Conservation (phyloP, 2,113 vertebrate species). For the Tympanuchus pallidicinctus region DNA sequence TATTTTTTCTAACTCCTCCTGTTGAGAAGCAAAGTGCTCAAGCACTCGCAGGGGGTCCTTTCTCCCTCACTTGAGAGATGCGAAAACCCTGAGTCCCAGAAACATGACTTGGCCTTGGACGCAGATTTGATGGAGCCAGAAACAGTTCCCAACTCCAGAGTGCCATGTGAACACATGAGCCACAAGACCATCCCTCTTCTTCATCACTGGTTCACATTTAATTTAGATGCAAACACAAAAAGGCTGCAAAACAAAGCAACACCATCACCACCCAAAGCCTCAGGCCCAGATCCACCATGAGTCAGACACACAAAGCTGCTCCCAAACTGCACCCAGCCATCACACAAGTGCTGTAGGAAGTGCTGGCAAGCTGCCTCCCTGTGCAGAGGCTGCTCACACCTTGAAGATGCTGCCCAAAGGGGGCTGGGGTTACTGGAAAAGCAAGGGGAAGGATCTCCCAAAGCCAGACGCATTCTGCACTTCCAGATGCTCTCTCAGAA, state of each 20-base stretch:
- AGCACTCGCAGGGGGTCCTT: background rate
- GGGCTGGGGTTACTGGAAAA: background rate
- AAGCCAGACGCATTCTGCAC: background rate
- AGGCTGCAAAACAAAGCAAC: background rate
- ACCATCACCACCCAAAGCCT: background rate
- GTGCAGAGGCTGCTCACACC: background rate
- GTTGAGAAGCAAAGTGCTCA: background rate
- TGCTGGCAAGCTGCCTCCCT: background rate
- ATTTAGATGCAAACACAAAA: background rate
- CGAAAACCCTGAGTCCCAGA: background rate
- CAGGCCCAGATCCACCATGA: background rate
- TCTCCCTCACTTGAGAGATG: background rate
- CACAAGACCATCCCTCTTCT: background rate
- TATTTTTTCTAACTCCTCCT: background rate
- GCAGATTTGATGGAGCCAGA: background rate
- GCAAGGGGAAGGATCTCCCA: background rate
- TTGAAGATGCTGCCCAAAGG: background rate
- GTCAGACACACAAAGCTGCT: background rate
- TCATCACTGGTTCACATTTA: background rate
- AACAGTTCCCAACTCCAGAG: background rate
- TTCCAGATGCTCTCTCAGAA: background rate
- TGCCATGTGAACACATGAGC: background rate
- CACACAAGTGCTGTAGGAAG: background rate
- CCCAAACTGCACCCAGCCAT: background rate
- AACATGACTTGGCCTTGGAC: background rate